Evolutionary conservation across 2,113 vertebrate genomes (phyloP).

Genomic region (Rhagologus leucostigma): DNA sequence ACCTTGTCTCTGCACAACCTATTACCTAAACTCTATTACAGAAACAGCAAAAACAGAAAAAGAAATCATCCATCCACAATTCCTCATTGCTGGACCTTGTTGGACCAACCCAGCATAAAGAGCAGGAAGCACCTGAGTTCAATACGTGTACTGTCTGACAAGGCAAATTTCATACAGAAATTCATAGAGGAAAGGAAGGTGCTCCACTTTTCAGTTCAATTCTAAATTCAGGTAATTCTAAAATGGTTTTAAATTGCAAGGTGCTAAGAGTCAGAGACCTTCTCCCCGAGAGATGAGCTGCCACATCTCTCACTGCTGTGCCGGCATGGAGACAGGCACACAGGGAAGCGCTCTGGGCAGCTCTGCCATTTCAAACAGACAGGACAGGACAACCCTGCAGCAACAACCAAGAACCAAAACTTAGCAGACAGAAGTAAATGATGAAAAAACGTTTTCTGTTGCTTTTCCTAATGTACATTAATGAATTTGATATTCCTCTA

Average conservation of each 20-base stretch:
- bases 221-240: neutral
- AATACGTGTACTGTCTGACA: rapidly evolving
- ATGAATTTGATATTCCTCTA: neutral
- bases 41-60: neutral
- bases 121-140: neutral
- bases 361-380: neutral
- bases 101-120: neutral
- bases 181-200: neutral
- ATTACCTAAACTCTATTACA: neutral
- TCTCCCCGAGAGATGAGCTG: neutral
- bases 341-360: neutral
- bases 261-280: neutral
- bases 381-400: neutral
- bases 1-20: neutral
- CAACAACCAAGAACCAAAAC: neutral
- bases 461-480: neutral
- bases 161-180: neutral
- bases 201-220: neutral
- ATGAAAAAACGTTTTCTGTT: neutral
- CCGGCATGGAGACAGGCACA: neutral
- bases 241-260: neutral
- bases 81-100: neutral
- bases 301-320: neutral
- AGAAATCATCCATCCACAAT: neutral
- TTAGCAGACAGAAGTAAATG: neutral